Conservation (phyloP, 2,888 invertebrate species). For the Beris chalybata region DNA sequence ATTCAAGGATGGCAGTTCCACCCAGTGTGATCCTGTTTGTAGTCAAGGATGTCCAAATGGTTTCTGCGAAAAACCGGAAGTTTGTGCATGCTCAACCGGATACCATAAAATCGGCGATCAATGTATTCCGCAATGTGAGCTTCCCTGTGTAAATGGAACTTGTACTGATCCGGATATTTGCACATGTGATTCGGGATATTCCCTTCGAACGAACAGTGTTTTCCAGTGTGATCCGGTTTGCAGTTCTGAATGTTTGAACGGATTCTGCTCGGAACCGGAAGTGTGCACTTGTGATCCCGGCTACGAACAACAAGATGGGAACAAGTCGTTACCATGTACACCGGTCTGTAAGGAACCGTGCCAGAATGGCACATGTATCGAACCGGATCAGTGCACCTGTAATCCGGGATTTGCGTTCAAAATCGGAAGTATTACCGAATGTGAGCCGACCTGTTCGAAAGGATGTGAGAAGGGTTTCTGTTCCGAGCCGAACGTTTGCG, state of each 20-base stretch:
- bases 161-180: conserved; percentile 32
- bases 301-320: not conserved
- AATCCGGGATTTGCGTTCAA: conserved; percentile 41
- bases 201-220: conserved; percentile 19
- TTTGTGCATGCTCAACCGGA: conserved; percentile 42
- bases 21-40: conserved; percentile 10
- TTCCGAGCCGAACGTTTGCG: conserved; percentile 44
- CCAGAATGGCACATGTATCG: conserved; percentile 48
- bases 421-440: not conserved
- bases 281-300: conserved; percentile 51
- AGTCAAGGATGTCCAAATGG: conserved; percentile 17
- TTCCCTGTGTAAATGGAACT: conserved; percentile 23
- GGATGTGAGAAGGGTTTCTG: conserved; percentile 49
- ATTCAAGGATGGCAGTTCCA: not conserved
- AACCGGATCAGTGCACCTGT: conserved; percentile 50
- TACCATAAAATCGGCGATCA: not conserved
- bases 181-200: conserved; percentile 34
- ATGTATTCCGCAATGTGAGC: conserved; percentile 17
- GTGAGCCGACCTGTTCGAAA: conserved; percentile 40
- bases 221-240: conserved; percentile 45
- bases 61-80: conserved; percentile 41
- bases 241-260: conserved; percentile 48
- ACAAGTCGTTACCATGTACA: not conserved
- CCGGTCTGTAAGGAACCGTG: conserved; percentile 35
- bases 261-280: conserved; percentile 60